Conservation (phyloP, 2,113 vertebrate genomes). For the Camelus bactrianus region DNA sequence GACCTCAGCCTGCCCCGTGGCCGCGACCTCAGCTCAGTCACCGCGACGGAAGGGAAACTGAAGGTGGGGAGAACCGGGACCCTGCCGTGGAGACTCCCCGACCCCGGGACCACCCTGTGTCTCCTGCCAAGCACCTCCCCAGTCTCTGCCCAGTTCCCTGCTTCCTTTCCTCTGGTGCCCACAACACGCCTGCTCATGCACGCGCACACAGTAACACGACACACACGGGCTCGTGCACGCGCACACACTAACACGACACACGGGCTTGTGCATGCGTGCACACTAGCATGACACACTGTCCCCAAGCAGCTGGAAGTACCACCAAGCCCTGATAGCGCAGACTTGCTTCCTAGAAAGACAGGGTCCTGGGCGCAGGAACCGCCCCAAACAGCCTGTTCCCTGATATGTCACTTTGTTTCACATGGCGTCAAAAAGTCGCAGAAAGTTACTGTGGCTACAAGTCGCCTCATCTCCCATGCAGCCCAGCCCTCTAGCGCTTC, state of each 20-base stretch:
- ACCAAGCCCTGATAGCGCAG: fast-evolving
- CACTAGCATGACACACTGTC: fast-evolving
- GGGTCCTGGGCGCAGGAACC: not conserved
- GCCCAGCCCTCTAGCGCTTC: not conserved
- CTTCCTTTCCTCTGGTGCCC: not conserved
- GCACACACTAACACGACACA: too few species aligned
- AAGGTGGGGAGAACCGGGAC: fast-evolving
- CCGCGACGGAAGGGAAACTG: not conserved
- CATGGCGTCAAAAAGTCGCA: not conserved
- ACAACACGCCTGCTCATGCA: fast-evolving
- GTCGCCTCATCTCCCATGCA: not conserved
- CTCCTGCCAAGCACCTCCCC: not conserved
- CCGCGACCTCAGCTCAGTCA: not conserved
- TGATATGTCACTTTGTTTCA: not conserved
- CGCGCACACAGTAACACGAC: too few species aligned
- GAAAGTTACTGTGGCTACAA: not conserved
- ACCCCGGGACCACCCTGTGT: fast-evolving
- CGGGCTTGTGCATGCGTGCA: fast-evolving
- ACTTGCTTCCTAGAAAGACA: not conserved
- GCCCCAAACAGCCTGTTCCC: not conserved
- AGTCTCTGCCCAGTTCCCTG: not conserved
- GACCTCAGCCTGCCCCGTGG: not conserved
- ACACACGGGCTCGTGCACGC: too few species aligned
- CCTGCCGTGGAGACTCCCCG: fast-evolving
- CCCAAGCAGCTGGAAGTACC: not conserved